Conservation (phyloP, 2,113 vertebrate genomes). For the Urocolius indicus region DNA sequence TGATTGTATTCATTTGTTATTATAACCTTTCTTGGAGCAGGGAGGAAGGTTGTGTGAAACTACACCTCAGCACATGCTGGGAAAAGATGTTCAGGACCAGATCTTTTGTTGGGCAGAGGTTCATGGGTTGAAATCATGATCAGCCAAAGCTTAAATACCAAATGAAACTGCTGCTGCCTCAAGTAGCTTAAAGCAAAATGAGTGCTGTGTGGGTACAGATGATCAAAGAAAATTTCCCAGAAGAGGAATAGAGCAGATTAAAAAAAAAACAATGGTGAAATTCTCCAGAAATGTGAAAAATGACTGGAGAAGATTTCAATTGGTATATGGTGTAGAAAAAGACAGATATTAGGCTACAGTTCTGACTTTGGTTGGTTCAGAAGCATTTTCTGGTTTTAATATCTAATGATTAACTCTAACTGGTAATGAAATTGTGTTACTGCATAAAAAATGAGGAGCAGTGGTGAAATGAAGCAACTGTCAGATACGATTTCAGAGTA, state of each 20-base stretch:
- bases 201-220: neutral
- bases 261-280: neutral
- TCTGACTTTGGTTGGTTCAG: neutral
- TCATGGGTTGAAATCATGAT: neutral
- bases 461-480: neutral
- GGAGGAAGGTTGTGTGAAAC: neutral
- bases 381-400: neutral
- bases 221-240: neutral
- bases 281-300: neutral
- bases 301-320: neutral
- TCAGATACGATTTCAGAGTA: neutral
- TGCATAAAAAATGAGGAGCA: neutral
- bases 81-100: fast-evolving
- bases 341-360: neutral
- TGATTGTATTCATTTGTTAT: neutral
- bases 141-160: neutral
- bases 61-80: neutral
- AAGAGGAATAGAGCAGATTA: neutral
- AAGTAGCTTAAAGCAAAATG: neutral
- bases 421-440: neutral
- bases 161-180: neutral
- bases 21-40: neutral
- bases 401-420: neutral
- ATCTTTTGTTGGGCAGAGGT: fast-evolving
- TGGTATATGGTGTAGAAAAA: neutral